Conservation (phyloP, 2,888 invertebrate species). For the Cephus nigrinus region DNA sequence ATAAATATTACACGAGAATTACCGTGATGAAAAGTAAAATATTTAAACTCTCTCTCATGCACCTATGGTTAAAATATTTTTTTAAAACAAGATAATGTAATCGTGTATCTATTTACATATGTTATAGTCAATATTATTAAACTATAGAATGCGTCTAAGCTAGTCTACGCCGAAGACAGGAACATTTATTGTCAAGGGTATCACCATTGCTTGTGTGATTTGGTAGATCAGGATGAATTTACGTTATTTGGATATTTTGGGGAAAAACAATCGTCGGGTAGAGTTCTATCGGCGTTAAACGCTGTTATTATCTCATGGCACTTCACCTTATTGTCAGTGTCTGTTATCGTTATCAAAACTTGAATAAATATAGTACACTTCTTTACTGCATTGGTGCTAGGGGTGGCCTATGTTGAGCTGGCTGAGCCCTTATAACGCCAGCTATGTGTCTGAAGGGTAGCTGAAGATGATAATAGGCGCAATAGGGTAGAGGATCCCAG, state of each 20-base stretch:
- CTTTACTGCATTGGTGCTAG: constrained; percentile 56
- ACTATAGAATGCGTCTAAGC: not conserved
- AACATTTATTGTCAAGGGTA: not conserved
- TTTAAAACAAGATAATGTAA: not conserved
- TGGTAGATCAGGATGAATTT: not conserved
- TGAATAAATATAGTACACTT: not conserved
- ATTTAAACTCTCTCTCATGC: not conserved
- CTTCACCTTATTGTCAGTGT: not conserved
- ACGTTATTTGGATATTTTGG: not conserved
- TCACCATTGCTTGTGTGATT: not conserved
- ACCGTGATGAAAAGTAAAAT: not conserved
- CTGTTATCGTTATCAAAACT: not conserved
- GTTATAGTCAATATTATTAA: not conserved
- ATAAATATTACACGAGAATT: not conserved
- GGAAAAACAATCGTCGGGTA: not conserved
- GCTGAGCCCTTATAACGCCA: constrained; percentile 49
- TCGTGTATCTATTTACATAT: not conserved
- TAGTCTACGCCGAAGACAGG: not conserved
- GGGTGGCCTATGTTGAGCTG: constrained; percentile 56
- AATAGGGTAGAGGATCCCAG: constrained; percentile 89
- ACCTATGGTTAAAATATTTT: not conserved
- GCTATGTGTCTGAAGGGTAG: constrained; percentile 71
- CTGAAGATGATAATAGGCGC: constrained; percentile 86
- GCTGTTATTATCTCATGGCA: not conserved
- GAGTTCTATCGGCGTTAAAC: not conserved